A percentile compares a stretch with the other conserved stretches of the same genome.
Evolutionary conservation across 2,113 vertebrate genomes (phyloP).

Genomic region (Synchiropus splendidus): DNA sequence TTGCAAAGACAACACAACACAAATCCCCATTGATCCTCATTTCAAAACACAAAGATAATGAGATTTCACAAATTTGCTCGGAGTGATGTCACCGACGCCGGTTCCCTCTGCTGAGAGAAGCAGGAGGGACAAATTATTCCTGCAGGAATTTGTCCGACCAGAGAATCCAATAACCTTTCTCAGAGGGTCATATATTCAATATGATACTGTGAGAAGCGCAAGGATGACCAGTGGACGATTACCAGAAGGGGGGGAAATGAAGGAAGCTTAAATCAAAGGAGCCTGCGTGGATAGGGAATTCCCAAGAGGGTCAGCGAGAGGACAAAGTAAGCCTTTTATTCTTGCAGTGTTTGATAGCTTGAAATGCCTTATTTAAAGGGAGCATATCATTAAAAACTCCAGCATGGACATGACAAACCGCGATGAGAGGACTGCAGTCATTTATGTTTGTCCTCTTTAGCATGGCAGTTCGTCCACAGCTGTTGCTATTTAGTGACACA

Average conservation of each 20-base stretch:
- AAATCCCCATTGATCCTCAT: constrained; percentile 29
- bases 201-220: constrained; percentile 21
- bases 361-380: too few relatives aligned
- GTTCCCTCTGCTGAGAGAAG: constrained; percentile 11
- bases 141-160: constrained; percentile 22
- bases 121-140: constrained; percentile 24
- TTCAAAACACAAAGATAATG: constrained; percentile 26
- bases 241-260: constrained; percentile 28
- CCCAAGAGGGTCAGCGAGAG: constrained; percentile 13
- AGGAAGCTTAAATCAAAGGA: constrained; percentile 33
- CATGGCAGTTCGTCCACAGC: too few relatives aligned
- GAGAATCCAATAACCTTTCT: constrained; percentile 47
- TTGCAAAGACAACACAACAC: constrained; percentile 15
- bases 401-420: too few relatives aligned
- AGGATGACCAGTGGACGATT: constrained; percentile 24
- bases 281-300: constrained; percentile 8
- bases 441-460: too few relatives aligned
- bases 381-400: too few relatives aligned
- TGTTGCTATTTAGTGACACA: too few relatives aligned
- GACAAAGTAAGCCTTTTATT: constrained; percentile 4
- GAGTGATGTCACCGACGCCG: constrained; percentile 28
- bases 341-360: too few relatives aligned
- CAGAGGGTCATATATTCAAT: constrained; percentile 35
- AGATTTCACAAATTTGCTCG: constrained; percentile 35
- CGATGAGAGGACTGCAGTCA: too few relatives aligned